phyloP scores from a whole-genome alignment of 2,888 invertebrate genomes.

The Drosophila aldrichi region DNA sequence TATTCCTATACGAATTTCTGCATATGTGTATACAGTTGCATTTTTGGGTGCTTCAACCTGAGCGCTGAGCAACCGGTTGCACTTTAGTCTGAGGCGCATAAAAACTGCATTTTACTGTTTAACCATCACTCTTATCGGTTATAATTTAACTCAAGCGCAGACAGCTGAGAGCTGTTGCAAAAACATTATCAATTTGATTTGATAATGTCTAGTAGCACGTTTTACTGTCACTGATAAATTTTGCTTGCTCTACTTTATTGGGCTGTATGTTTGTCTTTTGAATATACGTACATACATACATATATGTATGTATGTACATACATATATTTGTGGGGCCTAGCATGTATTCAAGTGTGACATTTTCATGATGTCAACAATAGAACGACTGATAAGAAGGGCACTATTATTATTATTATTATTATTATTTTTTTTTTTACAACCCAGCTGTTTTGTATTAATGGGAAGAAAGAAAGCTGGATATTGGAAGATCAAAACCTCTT shows the following conservation, averaged over 20 bases:
- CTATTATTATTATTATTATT: not conserved
- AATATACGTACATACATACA: not conserved
- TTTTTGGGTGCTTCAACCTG: conserved; percentile 1
- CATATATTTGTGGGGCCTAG: not conserved
- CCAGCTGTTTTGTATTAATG: too few relatives aligned
- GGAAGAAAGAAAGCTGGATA: not conserved
- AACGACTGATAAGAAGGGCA: not conserved
- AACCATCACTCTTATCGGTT: conserved; percentile 4
- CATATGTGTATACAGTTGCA: not conserved
- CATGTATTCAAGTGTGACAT: not conserved
- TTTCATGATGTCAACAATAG: not conserved
- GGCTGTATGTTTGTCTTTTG: not conserved
- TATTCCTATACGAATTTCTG: not conserved
- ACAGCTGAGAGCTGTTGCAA: not conserved
- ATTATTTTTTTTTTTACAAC: too few relatives aligned
- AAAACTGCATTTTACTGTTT: not conserved
- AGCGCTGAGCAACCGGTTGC: conserved; percentile 15
- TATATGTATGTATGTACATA: not conserved
- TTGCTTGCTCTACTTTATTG: not conserved
- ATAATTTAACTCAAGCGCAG: not conserved
- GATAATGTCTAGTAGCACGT: not conserved
- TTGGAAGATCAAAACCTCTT: too few relatives aligned
- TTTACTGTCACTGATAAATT: not conserved
- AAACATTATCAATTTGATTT: not conserved
- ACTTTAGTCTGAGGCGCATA: not conserved